Base-by-base conservation (phyloP, 2,888 invertebrate species). In the Leptinotarsa juncta region DNA sequence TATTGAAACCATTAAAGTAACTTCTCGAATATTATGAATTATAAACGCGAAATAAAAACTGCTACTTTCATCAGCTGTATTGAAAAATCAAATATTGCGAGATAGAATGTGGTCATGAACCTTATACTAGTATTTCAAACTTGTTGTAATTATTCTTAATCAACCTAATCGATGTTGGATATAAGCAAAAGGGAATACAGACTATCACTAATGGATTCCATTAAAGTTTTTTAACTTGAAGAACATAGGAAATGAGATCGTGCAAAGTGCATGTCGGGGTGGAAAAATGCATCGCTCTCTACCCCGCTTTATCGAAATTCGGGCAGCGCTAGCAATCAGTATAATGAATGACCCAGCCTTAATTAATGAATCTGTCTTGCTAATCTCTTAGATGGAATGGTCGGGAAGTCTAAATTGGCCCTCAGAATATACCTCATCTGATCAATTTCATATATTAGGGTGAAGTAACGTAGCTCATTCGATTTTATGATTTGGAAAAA, bases 331-430 rank as follows among this genome's bases (percentile, higher is more conserved):
- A 74, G 80, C 87, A 88, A 88, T 88, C 88, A 87, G 85, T 86
- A 85, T 88, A 88, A 88, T 88, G 88, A 88, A 88, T 87, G 88
- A 87, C 88, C 88, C 87, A 84, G 84, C 84, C 87, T 88, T 87
- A 88, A 88, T 88, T 88, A 88, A 88, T 88, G 88, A 88, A 88
- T 88, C 88, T 88, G 88, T 88, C 88, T 88, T 87, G 88, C 88
- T 88, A 88, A 88, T 88, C 88, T 88, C 87, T 87, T 87, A 87
- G 88, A 88, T 87, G 87, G 88, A 88, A 85, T 82, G 85, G 85
- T 85, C 86, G 86, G 84, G 85, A 85, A 80, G 84, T 83, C 84
- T 83, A 85, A 83, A 85, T 84, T 86, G 85, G 85, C 84, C 84
- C 84, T 85, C 85, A 84, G 80, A 86, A 84, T 82, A 84, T 85